Conservation (phyloP, 2,797 vertebrate genomes). For the Alectoris magna region DNA sequence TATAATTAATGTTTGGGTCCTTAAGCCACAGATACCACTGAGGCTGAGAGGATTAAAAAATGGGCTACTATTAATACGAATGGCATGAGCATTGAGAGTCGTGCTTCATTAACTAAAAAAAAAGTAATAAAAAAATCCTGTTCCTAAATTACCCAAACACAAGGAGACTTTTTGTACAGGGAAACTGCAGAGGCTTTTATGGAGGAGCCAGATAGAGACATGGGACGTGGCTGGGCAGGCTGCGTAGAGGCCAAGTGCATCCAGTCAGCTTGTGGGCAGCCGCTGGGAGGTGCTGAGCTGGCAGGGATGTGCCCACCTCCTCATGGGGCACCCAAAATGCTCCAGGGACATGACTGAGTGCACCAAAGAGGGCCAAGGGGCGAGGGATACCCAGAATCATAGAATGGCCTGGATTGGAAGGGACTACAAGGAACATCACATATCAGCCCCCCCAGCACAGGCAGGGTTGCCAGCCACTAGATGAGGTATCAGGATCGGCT, state of each 20-base stretch:
- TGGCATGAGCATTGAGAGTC: background rate
- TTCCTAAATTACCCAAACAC: background rate
- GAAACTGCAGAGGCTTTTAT: background rate
- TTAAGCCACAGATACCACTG: slow-evolving; percentile 49
- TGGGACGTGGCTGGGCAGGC: fast-evolving
- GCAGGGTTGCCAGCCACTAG: too few species aligned
- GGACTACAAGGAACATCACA: too few species aligned
- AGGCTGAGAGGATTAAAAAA: slow-evolving; percentile 20
- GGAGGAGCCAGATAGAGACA: background rate
- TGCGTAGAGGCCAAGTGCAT: background rate
- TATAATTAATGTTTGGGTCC: slow-evolving; percentile 23
- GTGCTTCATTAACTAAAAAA: background rate
- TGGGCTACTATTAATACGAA: background rate
- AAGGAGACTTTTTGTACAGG: background rate
- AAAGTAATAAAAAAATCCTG: background rate
- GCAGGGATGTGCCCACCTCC: background rate
- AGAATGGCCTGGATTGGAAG: too few species aligned
- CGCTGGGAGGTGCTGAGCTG: background rate
- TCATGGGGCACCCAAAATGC: background rate
- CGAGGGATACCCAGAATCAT: fast-evolving
- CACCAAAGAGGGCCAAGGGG: background rate
- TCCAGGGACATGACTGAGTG: fast-evolving
- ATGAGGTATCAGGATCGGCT: background rate
- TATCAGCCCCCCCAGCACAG: too few species aligned
- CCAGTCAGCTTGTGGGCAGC: background rate